Percentiles rank a stretch among this genome's conserved stretches.
phyloP scores from a whole-genome alignment of 2,797 vertebrate genomes.

The Alosa sapidissima region DNA sequence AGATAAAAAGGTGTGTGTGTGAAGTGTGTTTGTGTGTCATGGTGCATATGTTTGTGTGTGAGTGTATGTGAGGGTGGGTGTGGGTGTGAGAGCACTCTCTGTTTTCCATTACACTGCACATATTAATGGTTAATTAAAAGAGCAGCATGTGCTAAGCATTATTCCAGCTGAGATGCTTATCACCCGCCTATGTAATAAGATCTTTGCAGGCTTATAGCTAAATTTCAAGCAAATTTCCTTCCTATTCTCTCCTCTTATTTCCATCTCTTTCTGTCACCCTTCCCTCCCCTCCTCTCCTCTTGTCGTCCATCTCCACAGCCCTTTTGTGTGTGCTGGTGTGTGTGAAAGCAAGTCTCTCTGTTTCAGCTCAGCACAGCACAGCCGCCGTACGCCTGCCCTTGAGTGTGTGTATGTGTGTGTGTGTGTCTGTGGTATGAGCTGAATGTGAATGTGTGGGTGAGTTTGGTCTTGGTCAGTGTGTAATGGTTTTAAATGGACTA shows the following conservation, averaged over 20 bases:
- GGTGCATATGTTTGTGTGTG: not conserved
- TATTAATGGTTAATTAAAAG: slow-evolving; percentile 96
- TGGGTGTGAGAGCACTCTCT: slow-evolving; percentile 27
- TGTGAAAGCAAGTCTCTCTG: slow-evolving; percentile 25
- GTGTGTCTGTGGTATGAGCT: slow-evolving; percentile 59
- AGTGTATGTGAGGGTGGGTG: not conserved
- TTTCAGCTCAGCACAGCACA: too few species aligned
- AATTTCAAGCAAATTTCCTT: slow-evolving; percentile 89
- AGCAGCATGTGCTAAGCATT: slow-evolving; percentile 99
- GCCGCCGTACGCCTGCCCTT: not conserved
- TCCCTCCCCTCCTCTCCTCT: slow-evolving; percentile 59
- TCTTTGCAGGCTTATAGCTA: slow-evolving; percentile 87
- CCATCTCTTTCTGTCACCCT: slow-evolving; percentile 60
- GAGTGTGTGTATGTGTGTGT: slow-evolving; percentile 63
- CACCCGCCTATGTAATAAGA: slow-evolving; percentile 91
- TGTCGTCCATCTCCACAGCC: not conserved
- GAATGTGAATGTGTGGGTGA: slow-evolving; percentile 28
- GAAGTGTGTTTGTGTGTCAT: not conserved
- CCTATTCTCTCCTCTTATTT: slow-evolving; percentile 76
- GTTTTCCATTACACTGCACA: slow-evolving; percentile 58
- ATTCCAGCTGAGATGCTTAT: slow-evolving; percentile 97
- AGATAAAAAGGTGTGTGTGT: slow-evolving; percentile 23
- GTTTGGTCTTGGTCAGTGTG: slow-evolving; percentile 35
- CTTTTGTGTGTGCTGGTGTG: slow-evolving; percentile 10
- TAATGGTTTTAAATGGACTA: not conserved